Evolutionary conservation across 2,113 vertebrate genomes (phyloP), one percentile per base, ranked within the genome.

Genomic region (Corvus moneduloides): DNA sequence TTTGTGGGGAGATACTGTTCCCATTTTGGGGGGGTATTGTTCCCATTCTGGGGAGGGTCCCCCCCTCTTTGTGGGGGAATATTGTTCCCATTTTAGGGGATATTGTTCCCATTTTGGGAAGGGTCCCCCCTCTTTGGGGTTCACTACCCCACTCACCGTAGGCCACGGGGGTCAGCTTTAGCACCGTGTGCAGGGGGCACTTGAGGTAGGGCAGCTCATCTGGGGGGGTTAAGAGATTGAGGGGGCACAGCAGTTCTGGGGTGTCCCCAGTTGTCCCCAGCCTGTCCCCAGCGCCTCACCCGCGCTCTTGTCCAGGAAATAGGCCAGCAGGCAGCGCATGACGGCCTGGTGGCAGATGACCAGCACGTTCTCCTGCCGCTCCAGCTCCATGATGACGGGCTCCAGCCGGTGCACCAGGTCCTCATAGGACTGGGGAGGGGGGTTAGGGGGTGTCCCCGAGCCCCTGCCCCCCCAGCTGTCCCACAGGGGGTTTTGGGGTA

Each of bases 301-400:
- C 23, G 99, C 98, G 10, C 97, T 99, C 94, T 99, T 99, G 96
- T 99, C 98, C 93, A 99, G 97, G 97, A 99, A 99, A 94, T 99
- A 99, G 9, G 99, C 99, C 44, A 99, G 97, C 94, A 99, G 98
- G 92, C 99, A 99, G 14, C 99, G 97, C 99, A 99, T 99, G 11
- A 99, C 98, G 0, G 99, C 99, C 96, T 99, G 99, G 84, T 99
- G 99, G 82, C 99, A 99, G 55, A 99, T 93, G 26, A 99, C 99
- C 66, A 99, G 49, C 3, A 99, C 98, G 24, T 99, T 99, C 98
- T 99, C 99, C 97, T 99, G 99, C 37, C 99, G 81, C 96, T 99
- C 99, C 97, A 99, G 97, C 97, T 99, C 99, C 99, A 99, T 99
- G 97, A 99, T 99, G 79, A 99, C 99, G 0, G 99, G 99, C 94